Percentiles rank a stretch among this genome's conserved stretches.
phyloP scores from a whole-genome alignment of 2,797 vertebrate species.

The Vireo griseus region DNA sequence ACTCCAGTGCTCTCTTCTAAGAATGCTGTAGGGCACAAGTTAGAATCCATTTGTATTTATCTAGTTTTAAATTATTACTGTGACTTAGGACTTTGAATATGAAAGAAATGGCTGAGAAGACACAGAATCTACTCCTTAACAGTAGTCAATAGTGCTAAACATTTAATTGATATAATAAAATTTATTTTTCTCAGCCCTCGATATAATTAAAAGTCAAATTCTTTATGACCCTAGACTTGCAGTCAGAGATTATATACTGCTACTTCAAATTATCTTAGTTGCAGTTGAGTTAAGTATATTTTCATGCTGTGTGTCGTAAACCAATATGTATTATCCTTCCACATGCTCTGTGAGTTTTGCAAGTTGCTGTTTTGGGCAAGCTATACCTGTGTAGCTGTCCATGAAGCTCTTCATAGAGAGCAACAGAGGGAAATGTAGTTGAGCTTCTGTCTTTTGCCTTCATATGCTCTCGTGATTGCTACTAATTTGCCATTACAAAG shows the following conservation, averaged over 20 bases:
- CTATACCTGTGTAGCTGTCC: neutral
- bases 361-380: neutral
- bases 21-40: neutral
- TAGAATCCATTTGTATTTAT: neutral
- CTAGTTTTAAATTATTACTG: neutral
- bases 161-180: neutral
- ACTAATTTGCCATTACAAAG: neutral
- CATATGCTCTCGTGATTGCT: neutral
- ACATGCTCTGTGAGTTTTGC: neutral
- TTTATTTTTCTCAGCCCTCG: neutral
- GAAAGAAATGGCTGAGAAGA: neutral
- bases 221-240: neutral
- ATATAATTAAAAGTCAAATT: neutral
- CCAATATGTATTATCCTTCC: rapidly evolving
- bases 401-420: neutral
- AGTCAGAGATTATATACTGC: neutral
- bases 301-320: neutral
- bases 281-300: neutral
- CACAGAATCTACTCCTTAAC: neutral
- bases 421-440: neutral
- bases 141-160: neutral
- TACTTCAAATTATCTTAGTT: neutral
- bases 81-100: neutral
- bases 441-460: neutral
- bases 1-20: neutral